Evolutionary conservation across 1,140 invertebrate species (phyloP), one percentile per base, ranked within the genome.

Genomic region (Coptotermes formosanus): DNA sequence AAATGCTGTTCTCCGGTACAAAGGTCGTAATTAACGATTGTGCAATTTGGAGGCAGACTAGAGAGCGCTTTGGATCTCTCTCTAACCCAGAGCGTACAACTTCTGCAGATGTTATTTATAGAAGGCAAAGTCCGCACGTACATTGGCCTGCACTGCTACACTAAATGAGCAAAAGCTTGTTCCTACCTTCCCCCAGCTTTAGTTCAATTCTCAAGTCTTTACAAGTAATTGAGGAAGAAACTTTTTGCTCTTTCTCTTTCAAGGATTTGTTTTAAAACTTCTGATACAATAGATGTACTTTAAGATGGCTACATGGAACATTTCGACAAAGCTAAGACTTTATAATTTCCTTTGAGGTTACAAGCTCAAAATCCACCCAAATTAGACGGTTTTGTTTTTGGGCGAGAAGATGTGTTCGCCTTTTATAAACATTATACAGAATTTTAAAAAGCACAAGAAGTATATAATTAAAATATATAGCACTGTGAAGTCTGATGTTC

Each of bases 261-360:
- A 75, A 30, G n/a, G 64, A 30, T 75, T 30, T 75, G 25, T 75
- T 75, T 30, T 30, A 30, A n/a, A 55, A 55, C 52, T 55, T 55
- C 52, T 4, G 19, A 55, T n/a, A 75, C 64, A 75, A 75, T 75
- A 6, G 25, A 30, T 75, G 3, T 75, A 75, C n/a, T 30, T 75
- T 75, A n/a, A 75, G n/a, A 30, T 75, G 64, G 64, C n/a, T 75
- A 75, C 64, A 75, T 75, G 64, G n/a, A 75, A 75, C 64, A 75
- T 75, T 30, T n/a, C 25, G n/a, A 12, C 25, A 69, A 69, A 69
- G 64, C 64, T 7, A n/a, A 69, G 64, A 69, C 23, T 30, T 69
- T 69, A 69, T 55, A 55, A 55, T 55, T 55, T 16, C 52, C 52
- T 55, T 16, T 55, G 52, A 55, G 52, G 52, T 55, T 55, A 16